phyloP scores from a whole-genome alignment of 2,797 vertebrate genomes.

The Malurus splendens region DNA sequence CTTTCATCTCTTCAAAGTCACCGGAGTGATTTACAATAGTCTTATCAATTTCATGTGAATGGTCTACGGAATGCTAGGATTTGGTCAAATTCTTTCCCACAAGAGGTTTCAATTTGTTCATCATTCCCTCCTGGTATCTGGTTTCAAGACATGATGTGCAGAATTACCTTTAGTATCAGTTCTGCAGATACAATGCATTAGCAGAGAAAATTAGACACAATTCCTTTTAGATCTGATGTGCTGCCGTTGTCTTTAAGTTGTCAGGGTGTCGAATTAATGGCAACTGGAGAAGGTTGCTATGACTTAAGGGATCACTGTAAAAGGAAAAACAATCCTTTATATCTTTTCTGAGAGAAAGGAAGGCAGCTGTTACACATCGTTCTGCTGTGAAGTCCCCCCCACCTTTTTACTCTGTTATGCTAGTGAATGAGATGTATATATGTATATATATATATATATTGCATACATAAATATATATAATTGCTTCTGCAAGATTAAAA shows the following conservation, averaged over 20 bases:
- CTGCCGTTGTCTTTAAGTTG: conserved; percentile 75
- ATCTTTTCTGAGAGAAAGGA: conserved; percentile 39
- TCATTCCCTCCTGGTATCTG: conserved; percentile 74
- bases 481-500: background rate
- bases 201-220: conserved; percentile 69
- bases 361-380: conserved; percentile 69
- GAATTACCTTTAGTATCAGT: conserved; percentile 80
- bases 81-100: conserved; percentile 81
- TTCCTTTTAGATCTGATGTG: conserved; percentile 70
- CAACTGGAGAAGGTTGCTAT: conserved; percentile 64
- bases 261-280: conserved; percentile 55
- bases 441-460: background rate
- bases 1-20: conserved; percentile 20
- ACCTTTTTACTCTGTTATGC: background rate
- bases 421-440: background rate
- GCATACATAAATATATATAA: background rate
- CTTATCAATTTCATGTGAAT: conserved; percentile 80
- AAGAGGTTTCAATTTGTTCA: conserved; percentile 78
- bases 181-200: conserved; percentile 73
- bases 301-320: conserved; percentile 57
- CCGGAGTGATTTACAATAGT: conserved; percentile 59
- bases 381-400: background rate
- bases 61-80: conserved; percentile 73
- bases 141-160: conserved; percentile 80
- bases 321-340: conserved; percentile 63